phyloP scores from a whole-genome alignment of 2,797 vertebrate species.

The Lithobates sylvaticus region DNA sequence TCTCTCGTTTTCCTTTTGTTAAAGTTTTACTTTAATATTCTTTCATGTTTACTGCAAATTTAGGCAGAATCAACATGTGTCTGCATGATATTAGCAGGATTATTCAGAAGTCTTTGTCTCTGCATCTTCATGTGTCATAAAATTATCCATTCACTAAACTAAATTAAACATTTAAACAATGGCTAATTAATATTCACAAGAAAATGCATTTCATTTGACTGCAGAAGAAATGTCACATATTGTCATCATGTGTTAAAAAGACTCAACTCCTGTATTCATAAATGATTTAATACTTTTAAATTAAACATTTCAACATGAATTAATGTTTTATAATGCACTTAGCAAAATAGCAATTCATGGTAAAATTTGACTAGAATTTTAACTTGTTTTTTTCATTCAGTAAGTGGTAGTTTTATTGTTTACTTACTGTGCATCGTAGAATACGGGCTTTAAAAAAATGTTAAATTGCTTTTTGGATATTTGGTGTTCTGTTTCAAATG shows the following conservation, averaged over 20 bases:
- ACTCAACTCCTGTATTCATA: not conserved
- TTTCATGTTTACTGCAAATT: not conserved
- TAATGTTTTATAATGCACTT: not conserved
- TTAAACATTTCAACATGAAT: not conserved
- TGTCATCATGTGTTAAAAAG: slow-evolving; percentile 10
- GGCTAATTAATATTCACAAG: not conserved
- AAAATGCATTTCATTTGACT: not conserved
- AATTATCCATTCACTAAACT: slow-evolving; percentile 13
- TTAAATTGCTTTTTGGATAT: not conserved
- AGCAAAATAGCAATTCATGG: not conserved
- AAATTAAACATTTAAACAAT: not conserved
- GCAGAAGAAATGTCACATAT: not conserved
- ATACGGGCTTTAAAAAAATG: not conserved
- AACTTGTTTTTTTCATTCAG: not conserved
- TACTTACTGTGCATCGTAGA: not conserved
- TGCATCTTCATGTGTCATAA: slow-evolving; percentile 2
- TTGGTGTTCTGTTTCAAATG: not conserved
- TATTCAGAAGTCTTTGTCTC: not conserved
- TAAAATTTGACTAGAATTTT: not conserved
- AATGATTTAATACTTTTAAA: not conserved
- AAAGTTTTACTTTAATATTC: slow-evolving; percentile 1
- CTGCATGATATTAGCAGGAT: not conserved
- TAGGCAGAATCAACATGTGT: not conserved
- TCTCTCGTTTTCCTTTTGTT: not conserved
- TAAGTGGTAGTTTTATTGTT: not conserved